A percentile compares a stretch with the other conserved stretches of the same genome.
Evolutionary conservation across 2,888 invertebrate genomes (phyloP).

Genomic region (Plagiodera versicolora): DNA sequence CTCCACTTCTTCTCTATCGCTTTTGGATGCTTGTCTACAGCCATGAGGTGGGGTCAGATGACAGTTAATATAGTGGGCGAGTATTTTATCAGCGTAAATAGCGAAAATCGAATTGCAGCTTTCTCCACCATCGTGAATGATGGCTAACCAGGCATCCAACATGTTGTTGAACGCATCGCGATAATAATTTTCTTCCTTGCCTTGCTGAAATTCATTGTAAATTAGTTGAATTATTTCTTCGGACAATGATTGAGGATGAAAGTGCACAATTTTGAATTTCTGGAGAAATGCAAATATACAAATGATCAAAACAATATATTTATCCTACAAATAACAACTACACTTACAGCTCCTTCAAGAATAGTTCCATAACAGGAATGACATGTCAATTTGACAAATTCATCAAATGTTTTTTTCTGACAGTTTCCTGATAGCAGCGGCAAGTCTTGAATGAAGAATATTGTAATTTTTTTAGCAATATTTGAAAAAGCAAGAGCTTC

Average conservation of each 20-base stretch:
- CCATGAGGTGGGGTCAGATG: conserved; percentile 84
- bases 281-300: too few species aligned
- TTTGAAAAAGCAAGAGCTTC: conserved; percentile 71
- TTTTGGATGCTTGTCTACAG: conserved; percentile 55
- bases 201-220: conserved; percentile 53
- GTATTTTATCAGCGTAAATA: conserved; percentile 61
- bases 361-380: conserved; percentile 66
- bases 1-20: conserved; percentile 62
- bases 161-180: conserved; percentile 71
- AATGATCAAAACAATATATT: too few species aligned
- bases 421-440: conserved; percentile 56
- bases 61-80: conserved; percentile 78
- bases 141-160: conserved; percentile 67
- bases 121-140: conserved; percentile 51
- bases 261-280: too few species aligned
- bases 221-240: too few species aligned
- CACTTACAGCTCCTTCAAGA: conserved; percentile 66
- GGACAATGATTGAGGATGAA: too few species aligned
- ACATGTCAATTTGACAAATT: conserved; percentile 66
- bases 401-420: conserved; percentile 61
- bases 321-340: too few species aligned
- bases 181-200: conserved; percentile 59
- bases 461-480: conserved; percentile 65
- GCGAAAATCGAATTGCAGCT: conserved; percentile 49
- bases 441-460: conserved; percentile 61